These are phyloP conservation scores for Beaufortia kweichowensis DNA, from an alignment of 2,113 vertebrate genomes.

Conservation along the genomic window DNA sequence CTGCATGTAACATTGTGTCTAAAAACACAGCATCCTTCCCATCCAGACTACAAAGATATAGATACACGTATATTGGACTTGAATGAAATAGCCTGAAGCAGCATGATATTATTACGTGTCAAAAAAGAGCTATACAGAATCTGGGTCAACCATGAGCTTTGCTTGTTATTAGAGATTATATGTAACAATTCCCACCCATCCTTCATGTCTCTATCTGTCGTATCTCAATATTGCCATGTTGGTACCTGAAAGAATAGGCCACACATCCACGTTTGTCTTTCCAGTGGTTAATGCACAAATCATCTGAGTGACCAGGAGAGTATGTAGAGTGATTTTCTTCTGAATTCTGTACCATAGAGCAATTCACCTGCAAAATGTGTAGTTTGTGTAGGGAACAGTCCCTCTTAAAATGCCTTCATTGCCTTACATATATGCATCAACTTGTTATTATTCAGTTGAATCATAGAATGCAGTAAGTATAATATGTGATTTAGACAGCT, in stretches of 20 bases:
- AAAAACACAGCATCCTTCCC: conserved; percentile 66
- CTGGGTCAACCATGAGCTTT: background rate
- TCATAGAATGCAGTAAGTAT: background rate
- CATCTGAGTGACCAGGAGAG: conserved; percentile 46
- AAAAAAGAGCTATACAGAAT: background rate
- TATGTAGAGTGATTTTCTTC: conserved; percentile 23
- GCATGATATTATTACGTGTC: background rate
- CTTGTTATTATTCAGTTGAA: too few relatives aligned
- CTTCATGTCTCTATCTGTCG: background rate
- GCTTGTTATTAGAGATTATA: conserved; percentile 4
- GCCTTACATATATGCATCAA: background rate
- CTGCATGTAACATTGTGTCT: conserved; percentile 59
- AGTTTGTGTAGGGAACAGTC: too few relatives aligned
- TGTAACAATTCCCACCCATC: conserved; percentile 1
- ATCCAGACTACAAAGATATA: conserved; percentile 60
- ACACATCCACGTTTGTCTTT: conserved; percentile 61
- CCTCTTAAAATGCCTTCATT: too few relatives aligned
- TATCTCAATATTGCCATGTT: background rate
- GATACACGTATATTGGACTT: background rate
- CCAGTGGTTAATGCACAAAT: conserved; percentile 73
- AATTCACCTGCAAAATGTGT: conserved; percentile 36
- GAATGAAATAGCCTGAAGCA: background rate
- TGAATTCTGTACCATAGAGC: conserved; percentile 20
- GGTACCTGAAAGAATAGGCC: conserved; percentile 76
- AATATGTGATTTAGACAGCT: background rate